Percentiles rank a stretch among this genome's conserved stretches.
phyloP scores from a whole-genome alignment of 2,888 invertebrate genomes.

The Apamea epomidion region DNA sequence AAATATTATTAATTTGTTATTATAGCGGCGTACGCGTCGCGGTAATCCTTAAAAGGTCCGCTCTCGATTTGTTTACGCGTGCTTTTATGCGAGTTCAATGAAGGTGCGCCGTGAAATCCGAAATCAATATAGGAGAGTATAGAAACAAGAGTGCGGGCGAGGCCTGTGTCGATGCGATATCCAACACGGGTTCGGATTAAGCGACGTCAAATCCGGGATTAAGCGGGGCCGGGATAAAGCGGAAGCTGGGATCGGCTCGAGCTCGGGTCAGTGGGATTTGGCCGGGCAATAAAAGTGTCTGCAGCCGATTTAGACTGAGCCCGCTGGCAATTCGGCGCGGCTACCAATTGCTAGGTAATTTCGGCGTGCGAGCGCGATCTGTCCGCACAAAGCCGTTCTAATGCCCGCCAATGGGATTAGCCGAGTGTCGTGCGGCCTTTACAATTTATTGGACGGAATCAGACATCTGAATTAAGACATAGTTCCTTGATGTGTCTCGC shows the following conservation, averaged over 20 bases:
- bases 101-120: slow-evolving; percentile 81
- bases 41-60: slow-evolving; percentile 76
- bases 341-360: slow-evolving; percentile 90
- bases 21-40: slow-evolving; percentile 66
- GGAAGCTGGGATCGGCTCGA: slow-evolving; percentile 84
- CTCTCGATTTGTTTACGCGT: slow-evolving; percentile 76
- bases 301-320: slow-evolving; percentile 90
- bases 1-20: slow-evolving; percentile 75
- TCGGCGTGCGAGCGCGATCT: slow-evolving; percentile 88
- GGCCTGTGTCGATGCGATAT: slow-evolving; percentile 91
- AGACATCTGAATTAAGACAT: slow-evolving; percentile 79
- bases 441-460: slow-evolving; percentile 88
- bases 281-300: slow-evolving; percentile 91
- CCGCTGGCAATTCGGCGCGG: slow-evolving; percentile 87
- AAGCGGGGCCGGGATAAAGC: slow-evolving; percentile 88
- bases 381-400: slow-evolving; percentile 89
- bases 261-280: slow-evolving; percentile 89
- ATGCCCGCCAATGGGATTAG: slow-evolving; percentile 90
- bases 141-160: slow-evolving; percentile 82
- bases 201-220: slow-evolving; percentile 91
- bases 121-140: slow-evolving; percentile 84
- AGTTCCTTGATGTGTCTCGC: slow-evolving; percentile 62
- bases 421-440: slow-evolving; percentile 85
- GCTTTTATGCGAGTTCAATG: slow-evolving; percentile 72
- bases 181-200: slow-evolving; percentile 93